Conservation (phyloP, 2,797 vertebrate species). For the Pantherophis alleghaniensis region DNA sequence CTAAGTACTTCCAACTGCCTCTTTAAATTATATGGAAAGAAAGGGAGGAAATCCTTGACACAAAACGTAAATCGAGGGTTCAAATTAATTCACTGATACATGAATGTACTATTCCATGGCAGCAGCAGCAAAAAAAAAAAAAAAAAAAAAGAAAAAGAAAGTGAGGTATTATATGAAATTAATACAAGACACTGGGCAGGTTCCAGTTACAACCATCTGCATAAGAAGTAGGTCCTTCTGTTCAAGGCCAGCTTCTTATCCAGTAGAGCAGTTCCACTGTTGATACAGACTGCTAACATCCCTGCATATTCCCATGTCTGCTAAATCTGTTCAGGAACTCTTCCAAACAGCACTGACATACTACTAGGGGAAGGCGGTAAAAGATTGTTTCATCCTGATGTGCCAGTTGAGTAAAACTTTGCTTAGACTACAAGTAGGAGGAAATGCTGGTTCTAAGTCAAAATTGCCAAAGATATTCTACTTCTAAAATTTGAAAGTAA, state of each 20-base stretch:
- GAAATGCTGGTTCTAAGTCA: not conserved
- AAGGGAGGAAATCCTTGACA: not conserved
- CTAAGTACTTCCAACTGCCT: not conserved
- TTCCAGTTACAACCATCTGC: not conserved
- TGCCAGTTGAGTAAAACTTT: not conserved
- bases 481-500: not conserved
- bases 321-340: not conserved
- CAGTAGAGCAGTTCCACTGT: not conserved
- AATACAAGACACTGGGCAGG: not conserved
- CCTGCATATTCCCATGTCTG: not conserved
- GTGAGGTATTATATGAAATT: conserved; percentile 7
- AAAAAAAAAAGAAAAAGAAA: not conserved
- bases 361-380: not conserved
- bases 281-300: not conserved
- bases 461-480: conserved; percentile 2
- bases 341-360: not conserved
- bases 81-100: conserved; percentile 37
- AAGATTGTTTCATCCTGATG: not conserved
- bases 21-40: not conserved
- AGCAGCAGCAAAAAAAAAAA: not conserved
- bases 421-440: not conserved
- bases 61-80: conserved; percentile 13
- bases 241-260: not conserved
- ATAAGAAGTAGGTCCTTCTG: not conserved
- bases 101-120: not conserved